Conservation (phyloP, 1,140 invertebrate genomes). For the Galleria mellonella region DNA sequence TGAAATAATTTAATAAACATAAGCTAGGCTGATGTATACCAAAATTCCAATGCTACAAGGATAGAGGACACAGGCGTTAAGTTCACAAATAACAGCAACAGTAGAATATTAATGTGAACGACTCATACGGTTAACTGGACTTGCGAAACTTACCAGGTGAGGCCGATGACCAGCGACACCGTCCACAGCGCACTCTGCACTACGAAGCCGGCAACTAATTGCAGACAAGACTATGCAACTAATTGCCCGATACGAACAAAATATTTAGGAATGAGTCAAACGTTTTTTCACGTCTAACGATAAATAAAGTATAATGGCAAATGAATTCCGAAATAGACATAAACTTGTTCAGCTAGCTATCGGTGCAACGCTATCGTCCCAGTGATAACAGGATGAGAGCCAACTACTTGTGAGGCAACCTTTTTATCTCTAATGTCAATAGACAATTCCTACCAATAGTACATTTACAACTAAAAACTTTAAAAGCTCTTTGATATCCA, state of each 20-base stretch:
- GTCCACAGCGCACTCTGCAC: not conserved
- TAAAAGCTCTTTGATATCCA: constrained; percentile 11
- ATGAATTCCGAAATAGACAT: constrained; percentile 56
- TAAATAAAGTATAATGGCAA: constrained; percentile 36
- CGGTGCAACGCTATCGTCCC: constrained; percentile 38
- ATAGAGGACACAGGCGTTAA: constrained; percentile 33
- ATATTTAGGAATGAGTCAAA: constrained; percentile 10
- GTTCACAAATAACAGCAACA: constrained; percentile 46
- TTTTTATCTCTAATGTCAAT: constrained; percentile 26
- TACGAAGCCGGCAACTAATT: not conserved
- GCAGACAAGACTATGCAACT: not conserved
- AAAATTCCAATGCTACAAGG: too few species aligned
- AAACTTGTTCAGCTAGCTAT: constrained; percentile 48
- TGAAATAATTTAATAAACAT: too few species aligned
- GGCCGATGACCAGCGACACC: constrained; percentile 59
- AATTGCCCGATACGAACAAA: not conserved
- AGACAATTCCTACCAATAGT: not conserved
- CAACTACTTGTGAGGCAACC: constrained; percentile 34
- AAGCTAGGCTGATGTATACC: too few species aligned
- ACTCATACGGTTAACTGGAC: constrained; percentile 61
- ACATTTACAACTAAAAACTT: not conserved
- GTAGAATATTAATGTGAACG: constrained; percentile 62
- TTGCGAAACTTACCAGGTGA: constrained; percentile 59
- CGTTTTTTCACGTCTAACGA: constrained; percentile 37
- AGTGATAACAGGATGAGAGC: constrained; percentile 46